A percentile compares a stretch with the other conserved stretches of the same genome.
These are phyloP conservation scores for Phyllotis vaccarum DNA, from an alignment of 2,797 vertebrate genomes.

Conservation along the genomic window DNA sequence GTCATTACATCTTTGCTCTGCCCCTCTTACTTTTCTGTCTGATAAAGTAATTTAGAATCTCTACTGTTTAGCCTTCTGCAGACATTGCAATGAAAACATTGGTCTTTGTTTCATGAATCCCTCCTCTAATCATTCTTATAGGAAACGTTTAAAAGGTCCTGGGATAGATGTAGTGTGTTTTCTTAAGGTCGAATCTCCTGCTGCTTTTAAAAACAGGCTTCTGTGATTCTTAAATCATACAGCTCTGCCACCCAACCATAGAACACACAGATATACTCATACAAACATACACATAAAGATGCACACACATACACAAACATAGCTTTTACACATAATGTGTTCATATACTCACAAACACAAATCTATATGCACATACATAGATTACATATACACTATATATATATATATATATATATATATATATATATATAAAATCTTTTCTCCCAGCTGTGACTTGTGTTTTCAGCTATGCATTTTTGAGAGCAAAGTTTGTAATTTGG, in stretches of 20 bases:
- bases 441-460: not conserved
- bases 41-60: constrained; percentile 62
- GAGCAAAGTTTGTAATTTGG: constrained; percentile 23
- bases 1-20: constrained; percentile 60
- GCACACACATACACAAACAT: not conserved
- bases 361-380: not conserved
- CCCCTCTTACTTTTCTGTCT: constrained; percentile 60
- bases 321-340: not conserved
- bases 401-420: not conserved
- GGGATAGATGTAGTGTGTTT: not conserved
- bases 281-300: not conserved
- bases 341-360: not conserved
- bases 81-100: constrained; percentile 40
- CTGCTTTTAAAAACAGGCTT: not conserved
- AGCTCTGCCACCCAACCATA: not conserved
- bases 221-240: not conserved
- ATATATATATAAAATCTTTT: constrained; percentile 11
- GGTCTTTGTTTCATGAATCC: not conserved
- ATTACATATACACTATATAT: not conserved
- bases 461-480: constrained; percentile 32
- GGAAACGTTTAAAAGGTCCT: constrained; percentile 3
- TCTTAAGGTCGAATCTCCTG: not conserved
- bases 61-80: constrained; percentile 41
- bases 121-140: constrained; percentile 17
- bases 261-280: not conserved